Percentiles rank a stretch among this genome's conserved stretches.
Conservation (phyloP, 1,140 invertebrate species). For the Pseudomyrmex cubaensis region DNA sequence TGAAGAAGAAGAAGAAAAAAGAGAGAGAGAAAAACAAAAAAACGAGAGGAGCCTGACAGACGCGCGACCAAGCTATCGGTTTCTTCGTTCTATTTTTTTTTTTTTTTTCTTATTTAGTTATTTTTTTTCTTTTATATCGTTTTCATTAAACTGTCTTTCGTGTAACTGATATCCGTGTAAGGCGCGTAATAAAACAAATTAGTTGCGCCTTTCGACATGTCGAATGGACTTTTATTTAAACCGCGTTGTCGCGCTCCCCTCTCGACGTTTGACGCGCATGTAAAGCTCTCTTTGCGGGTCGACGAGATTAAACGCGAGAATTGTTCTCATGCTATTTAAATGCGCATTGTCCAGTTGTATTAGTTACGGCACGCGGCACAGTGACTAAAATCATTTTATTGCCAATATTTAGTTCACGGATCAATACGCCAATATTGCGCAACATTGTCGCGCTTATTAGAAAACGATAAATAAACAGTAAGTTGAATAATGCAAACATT, state of each 20-base stretch:
- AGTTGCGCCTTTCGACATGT: slow-evolving; percentile 33
- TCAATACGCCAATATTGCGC: slow-evolving; percentile 1
- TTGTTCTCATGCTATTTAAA: slow-evolving; percentile 53
- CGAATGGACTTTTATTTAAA: slow-evolving; percentile 48
- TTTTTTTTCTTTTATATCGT: background rate
- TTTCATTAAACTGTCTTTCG: slow-evolving; percentile 52
- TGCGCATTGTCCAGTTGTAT: slow-evolving; percentile 13
- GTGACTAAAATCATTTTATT: slow-evolving; percentile 27
- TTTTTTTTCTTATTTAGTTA: background rate
- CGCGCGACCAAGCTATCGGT: slow-evolving; percentile 1
- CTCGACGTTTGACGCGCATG: slow-evolving; percentile 36
- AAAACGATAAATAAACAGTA: slow-evolving; percentile 28
- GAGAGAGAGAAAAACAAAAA: background rate
- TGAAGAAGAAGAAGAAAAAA: background rate
- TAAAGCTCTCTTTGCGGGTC: slow-evolving; percentile 55
- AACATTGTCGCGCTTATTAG: slow-evolving; percentile 31
- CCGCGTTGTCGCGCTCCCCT: slow-evolving; percentile 21
- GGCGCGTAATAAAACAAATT: slow-evolving; percentile 44
- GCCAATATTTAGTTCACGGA: slow-evolving; percentile 31
- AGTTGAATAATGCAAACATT: slow-evolving; percentile 16
- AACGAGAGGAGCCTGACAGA: slow-evolving; percentile 15
- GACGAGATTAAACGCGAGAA: slow-evolving; percentile 60
- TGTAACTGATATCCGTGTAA: slow-evolving; percentile 43
- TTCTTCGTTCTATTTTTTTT: background rate
- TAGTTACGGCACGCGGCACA: background rate